Base-by-base conservation (phyloP, 2,797 vertebrate genomes). In the Sciaenops ocellatus region DNA sequence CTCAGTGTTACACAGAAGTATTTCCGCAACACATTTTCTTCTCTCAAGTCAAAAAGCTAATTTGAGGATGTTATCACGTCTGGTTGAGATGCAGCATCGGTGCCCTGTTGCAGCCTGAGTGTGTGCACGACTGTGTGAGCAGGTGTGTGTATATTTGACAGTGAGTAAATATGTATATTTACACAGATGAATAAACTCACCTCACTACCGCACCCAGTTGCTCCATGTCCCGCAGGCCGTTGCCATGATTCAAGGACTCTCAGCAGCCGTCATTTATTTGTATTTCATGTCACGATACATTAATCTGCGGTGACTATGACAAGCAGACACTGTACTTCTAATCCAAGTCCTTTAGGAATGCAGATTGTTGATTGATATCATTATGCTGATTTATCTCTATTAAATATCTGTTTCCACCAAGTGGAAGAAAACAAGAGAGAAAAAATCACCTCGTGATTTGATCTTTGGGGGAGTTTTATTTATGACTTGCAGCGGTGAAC, bases 151-250 rank as follows among this genome's bases (percentile, higher is more conserved):
- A 3, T 71, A 10, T 72, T 51, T 75, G 60, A 65, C 22, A 30
- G 60, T 82, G 78, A 79, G 70, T 77, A 84, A 87, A 86, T 76
- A 69, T 79, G 72, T 85, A 69, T 78, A 77, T 79, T 67, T 84
- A 63, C 64, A 79, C n/a, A 17, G 79, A 74, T 87, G 89, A 71
- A 55, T 79, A 60, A 81, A 79, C 83, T 85, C 72, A 79, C 76
- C 74, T 86, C 74, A 15, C 63, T 52, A 48, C 85, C 65, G 63
- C 67, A 65, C 80, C 73, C 69, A 80, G 24, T 26, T 26, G 56
- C 69, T 73, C 34, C 60, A 22, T 62, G 69, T 84, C 80, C 80
- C 69, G 0, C 30, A 70, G 79, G 82, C 76, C 6, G 0, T 72
- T 82, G 64, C 57, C 3, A 13, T 76, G 50, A 83, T 79, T 72